These are phyloP conservation scores for Terebella lapidaria DNA, from an alignment of 2,888 invertebrate genomes.

Conservation along the genomic window DNA sequence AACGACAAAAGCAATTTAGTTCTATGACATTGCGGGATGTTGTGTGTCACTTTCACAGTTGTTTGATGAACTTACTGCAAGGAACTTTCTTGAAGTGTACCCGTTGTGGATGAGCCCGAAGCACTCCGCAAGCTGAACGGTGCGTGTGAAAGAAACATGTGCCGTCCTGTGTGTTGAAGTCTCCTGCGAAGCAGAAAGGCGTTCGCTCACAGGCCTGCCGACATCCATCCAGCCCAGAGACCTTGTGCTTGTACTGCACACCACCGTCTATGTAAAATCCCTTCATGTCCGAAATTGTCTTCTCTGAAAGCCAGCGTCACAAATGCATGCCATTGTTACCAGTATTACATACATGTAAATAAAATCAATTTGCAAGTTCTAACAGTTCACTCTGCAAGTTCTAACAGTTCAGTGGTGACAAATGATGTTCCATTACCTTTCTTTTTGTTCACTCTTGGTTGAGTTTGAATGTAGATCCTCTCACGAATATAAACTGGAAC, in stretches of 20 bases:
- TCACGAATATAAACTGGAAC: too few species aligned
- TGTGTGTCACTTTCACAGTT: too few species aligned
- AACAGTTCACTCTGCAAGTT: too few species aligned
- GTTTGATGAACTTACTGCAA: conserved; percentile 4
- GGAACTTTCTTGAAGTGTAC: conserved; percentile 6
- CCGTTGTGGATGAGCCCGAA: not conserved
- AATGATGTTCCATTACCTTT: too few species aligned
- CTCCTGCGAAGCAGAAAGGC: conserved; percentile 2
- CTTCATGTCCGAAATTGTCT: not conserved
- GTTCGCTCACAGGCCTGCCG: not conserved
- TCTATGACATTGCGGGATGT: too few species aligned
- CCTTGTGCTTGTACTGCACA: not conserved
- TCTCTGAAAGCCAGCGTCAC: not conserved
- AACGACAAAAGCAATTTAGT: too few species aligned
- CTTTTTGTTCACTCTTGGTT: too few species aligned
- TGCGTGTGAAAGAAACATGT: not conserved
- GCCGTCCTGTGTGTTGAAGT: not conserved
- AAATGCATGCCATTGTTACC: too few species aligned
- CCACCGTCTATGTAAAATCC: conserved; percentile 4
- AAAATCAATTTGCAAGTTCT: too few species aligned
- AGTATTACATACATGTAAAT: too few species aligned
- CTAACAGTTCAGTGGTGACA: too few species aligned
- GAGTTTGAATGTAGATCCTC: too few species aligned
- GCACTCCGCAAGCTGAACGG: not conserved
- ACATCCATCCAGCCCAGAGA: not conserved